Evolutionary conservation across 1,140 invertebrate genomes (phyloP).

Genomic region (Trichogramma pretiosum): DNA sequence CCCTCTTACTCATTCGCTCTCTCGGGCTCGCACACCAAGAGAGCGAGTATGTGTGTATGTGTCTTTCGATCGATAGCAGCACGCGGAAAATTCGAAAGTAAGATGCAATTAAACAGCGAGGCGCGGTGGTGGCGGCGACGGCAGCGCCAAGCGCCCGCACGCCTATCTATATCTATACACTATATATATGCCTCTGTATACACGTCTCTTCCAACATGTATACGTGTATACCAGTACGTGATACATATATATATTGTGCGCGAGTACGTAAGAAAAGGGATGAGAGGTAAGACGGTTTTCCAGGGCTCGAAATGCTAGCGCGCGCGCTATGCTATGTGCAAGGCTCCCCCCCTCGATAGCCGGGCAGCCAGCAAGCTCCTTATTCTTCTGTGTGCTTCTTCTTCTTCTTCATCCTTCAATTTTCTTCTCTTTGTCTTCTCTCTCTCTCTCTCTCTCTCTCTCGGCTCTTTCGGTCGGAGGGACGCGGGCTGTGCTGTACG

Average conservation of each 20-base stretch:
- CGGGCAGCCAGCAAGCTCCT: constrained; percentile 11
- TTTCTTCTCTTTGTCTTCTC: constrained; percentile 20
- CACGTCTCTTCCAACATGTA: no score
- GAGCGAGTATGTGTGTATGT: no score
- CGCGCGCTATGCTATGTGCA: constrained; percentile 40
- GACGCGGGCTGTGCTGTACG: background rate
- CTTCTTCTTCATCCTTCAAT: constrained; percentile 26
- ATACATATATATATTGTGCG: constrained; percentile 48
- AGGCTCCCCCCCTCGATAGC: constrained; percentile 15
- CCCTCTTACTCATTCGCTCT: constrained; percentile 11
- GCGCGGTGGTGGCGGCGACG: no score
- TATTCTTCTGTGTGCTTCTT: constrained; percentile 17
- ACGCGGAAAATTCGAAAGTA: constrained; percentile 50
- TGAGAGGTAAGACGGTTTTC: no score
- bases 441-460: constrained; percentile 20
- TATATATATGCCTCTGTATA: no score
- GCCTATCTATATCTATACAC: no score
- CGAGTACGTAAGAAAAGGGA: constrained; percentile 49
- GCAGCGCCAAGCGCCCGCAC: no score
- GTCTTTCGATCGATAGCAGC: constrained; percentile 46
- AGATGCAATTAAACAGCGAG: constrained; percentile 50
- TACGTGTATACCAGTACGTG: no score
- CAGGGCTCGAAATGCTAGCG: no score
- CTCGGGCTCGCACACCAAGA: no score
- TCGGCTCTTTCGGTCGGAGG: background rate